phyloP scores from a whole-genome alignment of 2,113 vertebrate species.

The Strix uralensis region DNA sequence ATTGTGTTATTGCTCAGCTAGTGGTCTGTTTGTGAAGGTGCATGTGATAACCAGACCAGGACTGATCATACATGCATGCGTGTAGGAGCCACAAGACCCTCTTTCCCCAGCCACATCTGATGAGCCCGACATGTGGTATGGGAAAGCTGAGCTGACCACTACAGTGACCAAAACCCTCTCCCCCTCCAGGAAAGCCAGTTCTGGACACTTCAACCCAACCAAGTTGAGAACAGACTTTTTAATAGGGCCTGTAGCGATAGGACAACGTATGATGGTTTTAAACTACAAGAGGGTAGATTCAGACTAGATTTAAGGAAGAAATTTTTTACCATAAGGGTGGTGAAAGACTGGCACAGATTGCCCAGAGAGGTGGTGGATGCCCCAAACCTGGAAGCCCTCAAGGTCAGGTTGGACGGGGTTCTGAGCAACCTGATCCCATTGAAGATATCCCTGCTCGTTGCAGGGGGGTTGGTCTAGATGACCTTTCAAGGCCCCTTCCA shows the following conservation, averaged over 20 bases:
- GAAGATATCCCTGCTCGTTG: background rate
- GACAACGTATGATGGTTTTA: background rate
- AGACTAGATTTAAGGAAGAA: background rate
- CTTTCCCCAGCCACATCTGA: background rate
- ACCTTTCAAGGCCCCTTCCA: background rate
- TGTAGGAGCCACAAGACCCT: background rate
- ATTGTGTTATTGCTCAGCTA: fast-evolving
- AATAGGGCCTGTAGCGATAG: fast-evolving
- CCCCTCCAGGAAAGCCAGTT: background rate
- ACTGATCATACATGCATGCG: fast-evolving
- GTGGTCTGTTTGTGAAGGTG: background rate
- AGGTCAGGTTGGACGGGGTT: background rate
- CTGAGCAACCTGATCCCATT: background rate
- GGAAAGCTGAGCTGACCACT: background rate
- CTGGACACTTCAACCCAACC: background rate
- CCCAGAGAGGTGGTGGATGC: background rate
- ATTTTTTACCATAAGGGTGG: fast-evolving
- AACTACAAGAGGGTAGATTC: background rate
- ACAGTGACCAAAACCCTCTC: background rate
- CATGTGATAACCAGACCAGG: fast-evolving
- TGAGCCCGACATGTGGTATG: fast-evolving
- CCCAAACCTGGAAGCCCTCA: background rate
- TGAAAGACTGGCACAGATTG: background rate
- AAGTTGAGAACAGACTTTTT: background rate
- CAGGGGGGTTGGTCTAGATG: background rate